Evolutionary conservation across 2,888 invertebrate species (phyloP).

Genomic region (Cerastis leucographa): DNA sequence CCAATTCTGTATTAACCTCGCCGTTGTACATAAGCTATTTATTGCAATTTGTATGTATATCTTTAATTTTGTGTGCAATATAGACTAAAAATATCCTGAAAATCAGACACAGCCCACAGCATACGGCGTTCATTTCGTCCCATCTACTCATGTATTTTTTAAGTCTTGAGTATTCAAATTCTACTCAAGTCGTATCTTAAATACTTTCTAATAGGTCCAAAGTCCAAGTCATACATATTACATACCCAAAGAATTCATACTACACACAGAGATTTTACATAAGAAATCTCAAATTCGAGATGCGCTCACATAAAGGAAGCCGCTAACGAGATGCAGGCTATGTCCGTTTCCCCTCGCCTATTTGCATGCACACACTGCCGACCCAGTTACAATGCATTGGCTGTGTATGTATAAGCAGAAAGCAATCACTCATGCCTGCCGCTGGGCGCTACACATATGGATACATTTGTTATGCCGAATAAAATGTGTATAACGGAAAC

Average conservation of each 20-base stretch:
- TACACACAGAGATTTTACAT: conserved; percentile 1
- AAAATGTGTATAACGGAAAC: neutral
- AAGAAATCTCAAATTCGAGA: neutral
- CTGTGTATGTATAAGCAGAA: conserved; percentile 15
- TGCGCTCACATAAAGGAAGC: neutral
- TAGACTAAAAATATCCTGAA: neutral
- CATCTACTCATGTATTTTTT: neutral
- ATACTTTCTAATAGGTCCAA: conserved; percentile 5
- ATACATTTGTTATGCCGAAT: neutral
- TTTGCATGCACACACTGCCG: conserved; percentile 17
- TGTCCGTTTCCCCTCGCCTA: neutral
- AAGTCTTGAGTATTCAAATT: neutral
- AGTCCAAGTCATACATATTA: neutral
- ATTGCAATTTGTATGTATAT: no score
- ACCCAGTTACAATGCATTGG: conserved; percentile 17
- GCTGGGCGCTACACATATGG: neutral
- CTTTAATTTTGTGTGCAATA: no score
- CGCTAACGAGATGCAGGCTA: conserved; percentile 12
- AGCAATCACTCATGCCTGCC: conserved; percentile 24
- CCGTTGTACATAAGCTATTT: no score
- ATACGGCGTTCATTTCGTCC: no score
- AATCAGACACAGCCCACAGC: neutral
- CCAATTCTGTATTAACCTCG: no score
- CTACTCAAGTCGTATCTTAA: neutral
- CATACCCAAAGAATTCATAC: neutral